phyloP scores from a whole-genome alignment of 2,888 invertebrate species.

The Lasioglossum calceatum region DNA sequence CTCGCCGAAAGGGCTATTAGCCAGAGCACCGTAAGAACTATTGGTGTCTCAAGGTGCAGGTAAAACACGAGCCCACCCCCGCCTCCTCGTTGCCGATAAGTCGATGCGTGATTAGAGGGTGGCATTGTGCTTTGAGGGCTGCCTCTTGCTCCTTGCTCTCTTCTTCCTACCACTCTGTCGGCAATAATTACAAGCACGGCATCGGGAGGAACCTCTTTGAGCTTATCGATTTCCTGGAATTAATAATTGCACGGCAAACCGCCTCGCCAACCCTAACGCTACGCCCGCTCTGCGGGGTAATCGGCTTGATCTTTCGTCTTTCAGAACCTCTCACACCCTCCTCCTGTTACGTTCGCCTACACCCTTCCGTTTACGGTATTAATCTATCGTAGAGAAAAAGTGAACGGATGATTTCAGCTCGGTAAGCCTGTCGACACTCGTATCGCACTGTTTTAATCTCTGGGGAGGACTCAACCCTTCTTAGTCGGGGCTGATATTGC shows the following conservation, averaged over 20 bases:
- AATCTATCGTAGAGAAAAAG: constrained; percentile 58
- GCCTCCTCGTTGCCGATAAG: constrained; percentile 78
- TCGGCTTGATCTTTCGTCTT: constrained; percentile 68
- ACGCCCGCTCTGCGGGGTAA: constrained; percentile 60
- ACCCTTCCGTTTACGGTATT: constrained; percentile 40
- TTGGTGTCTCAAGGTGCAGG: constrained; percentile 52
- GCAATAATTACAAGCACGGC: constrained; percentile 83
- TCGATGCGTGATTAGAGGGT: constrained; percentile 84
- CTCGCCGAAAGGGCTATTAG: constrained; percentile 58
- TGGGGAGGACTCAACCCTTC: background rate
- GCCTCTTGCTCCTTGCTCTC: constrained; percentile 54
- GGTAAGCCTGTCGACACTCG: constrained; percentile 45
- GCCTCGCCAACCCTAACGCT: constrained; percentile 55
- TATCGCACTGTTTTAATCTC: constrained; percentile 19
- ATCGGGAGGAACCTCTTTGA: constrained; percentile 77
- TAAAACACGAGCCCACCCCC: constrained; percentile 67
- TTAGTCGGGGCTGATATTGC: background rate
- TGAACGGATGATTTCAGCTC: constrained; percentile 49
- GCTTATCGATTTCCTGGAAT: constrained; percentile 83
- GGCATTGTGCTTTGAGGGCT: constrained; percentile 82
- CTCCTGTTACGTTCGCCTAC: background rate
- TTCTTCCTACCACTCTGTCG: constrained; percentile 68
- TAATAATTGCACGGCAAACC: constrained; percentile 81
- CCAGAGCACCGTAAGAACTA: constrained; percentile 56
- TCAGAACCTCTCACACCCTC: constrained; percentile 16